These are phyloP conservation scores for Drepana arcuata DNA, from an alignment of 1,140 invertebrate genomes.

Conservation along the genomic window DNA sequence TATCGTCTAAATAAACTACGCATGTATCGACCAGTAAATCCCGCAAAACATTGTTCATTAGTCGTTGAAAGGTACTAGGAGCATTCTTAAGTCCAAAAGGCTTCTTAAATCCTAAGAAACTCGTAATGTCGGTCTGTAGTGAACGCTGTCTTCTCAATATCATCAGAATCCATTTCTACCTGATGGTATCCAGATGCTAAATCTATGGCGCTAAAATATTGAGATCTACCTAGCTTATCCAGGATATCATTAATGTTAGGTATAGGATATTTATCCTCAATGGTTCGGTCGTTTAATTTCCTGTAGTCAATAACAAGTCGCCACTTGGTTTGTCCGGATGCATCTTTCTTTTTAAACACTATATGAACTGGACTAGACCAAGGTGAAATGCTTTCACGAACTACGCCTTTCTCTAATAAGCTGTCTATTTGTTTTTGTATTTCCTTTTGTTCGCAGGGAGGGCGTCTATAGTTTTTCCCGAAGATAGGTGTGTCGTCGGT, in stretches of 20 bases:
- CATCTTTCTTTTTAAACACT: slow-evolving; percentile 10
- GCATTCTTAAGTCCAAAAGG: slow-evolving; percentile 21
- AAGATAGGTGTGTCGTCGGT: slow-evolving; percentile 21
- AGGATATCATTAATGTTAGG: slow-evolving; percentile 9
- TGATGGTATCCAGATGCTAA: neutral
- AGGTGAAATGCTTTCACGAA: neutral
- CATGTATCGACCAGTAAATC: too few relatives aligned
- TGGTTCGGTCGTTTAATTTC: slow-evolving; percentile 8
- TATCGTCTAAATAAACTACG: too few relatives aligned
- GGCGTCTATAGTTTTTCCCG: slow-evolving; percentile 20
- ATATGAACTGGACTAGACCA: slow-evolving; percentile 8
- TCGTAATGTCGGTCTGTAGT: slow-evolving; percentile 3
- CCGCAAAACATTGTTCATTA: slow-evolving; percentile 14
- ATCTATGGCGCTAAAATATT: neutral
- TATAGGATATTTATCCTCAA: slow-evolving; percentile 11
- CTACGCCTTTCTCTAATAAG: neutral
- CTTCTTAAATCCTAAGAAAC: slow-evolving; percentile 13
- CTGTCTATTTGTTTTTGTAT: slow-evolving; percentile 4
- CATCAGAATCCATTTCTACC: neutral
- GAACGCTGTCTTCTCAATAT: neutral
- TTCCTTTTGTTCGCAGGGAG: slow-evolving; percentile 1
- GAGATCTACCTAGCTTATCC: slow-evolving; percentile 3
- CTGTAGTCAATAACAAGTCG: slow-evolving; percentile 9
- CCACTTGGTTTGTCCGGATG: slow-evolving; percentile 8
- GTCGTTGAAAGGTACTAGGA: slow-evolving; percentile 13